A percentile compares a stretch with the other conserved stretches of the same genome.
Evolutionary conservation across 2,797 vertebrate species (phyloP).

Genomic region (Pipistrellus pipistrellus): DNA sequence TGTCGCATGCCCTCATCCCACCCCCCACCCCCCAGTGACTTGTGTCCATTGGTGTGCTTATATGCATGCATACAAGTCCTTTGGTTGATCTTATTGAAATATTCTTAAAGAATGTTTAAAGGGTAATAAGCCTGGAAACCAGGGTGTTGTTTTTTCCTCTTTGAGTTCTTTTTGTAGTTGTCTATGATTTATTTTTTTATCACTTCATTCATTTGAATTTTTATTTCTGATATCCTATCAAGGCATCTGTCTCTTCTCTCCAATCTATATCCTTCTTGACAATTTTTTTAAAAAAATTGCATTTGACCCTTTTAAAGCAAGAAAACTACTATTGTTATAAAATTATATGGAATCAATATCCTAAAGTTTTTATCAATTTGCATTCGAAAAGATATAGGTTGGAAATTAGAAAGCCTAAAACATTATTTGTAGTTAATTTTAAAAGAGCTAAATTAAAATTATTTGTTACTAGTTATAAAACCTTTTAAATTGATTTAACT

Average conservation of each 20-base stretch:
- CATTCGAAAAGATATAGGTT: slow-evolving; percentile 66
- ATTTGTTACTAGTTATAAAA: slow-evolving; percentile 61
- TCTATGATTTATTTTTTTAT: slow-evolving; percentile 61
- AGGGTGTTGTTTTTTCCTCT: neutral
- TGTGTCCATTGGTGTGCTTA: too few species aligned
- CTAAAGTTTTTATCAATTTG: slow-evolving; percentile 76
- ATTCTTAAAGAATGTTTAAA: slow-evolving; percentile 63
- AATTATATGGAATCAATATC: slow-evolving; percentile 52
- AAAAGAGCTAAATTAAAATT: slow-evolving; percentile 70
- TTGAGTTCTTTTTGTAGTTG: neutral
- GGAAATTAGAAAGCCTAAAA: slow-evolving; percentile 71
- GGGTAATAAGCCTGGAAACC: slow-evolving; percentile 9
- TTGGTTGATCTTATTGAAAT: slow-evolving; percentile 11
- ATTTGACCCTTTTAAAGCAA: slow-evolving; percentile 46
- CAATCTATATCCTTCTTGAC: slow-evolving; percentile 34
- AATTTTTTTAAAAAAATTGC: neutral
- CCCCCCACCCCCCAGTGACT: too few species aligned
- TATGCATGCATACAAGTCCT: too few species aligned
- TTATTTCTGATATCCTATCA: slow-evolving; percentile 20
- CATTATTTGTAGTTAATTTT: slow-evolving; percentile 75
- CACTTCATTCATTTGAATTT: slow-evolving; percentile 56
- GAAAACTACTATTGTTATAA: neutral
- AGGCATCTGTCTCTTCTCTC: neutral
- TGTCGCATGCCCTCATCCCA: too few species aligned
- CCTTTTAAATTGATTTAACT: slow-evolving; percentile 65